Conservation (phyloP, 2,888 invertebrate species). For the Chrysina gloriosa region DNA sequence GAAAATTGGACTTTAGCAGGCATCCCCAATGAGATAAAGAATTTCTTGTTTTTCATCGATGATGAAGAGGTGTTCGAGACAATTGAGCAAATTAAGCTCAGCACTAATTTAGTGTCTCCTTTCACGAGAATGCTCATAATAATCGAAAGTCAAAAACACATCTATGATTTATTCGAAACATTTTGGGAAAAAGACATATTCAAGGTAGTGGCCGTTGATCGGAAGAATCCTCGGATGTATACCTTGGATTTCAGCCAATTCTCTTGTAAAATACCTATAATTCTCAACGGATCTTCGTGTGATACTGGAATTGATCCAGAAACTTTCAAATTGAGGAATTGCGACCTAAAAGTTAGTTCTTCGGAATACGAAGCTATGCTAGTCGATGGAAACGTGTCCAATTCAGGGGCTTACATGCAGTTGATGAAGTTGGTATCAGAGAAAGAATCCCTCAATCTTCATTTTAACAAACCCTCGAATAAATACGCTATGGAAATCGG, state of each 20-base stretch:
- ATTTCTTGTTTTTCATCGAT: slow-evolving; percentile 7
- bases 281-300: not conserved
- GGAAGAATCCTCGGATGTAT: not conserved
- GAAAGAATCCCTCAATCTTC: slow-evolving; percentile 27
- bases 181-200: slow-evolving; percentile 26
- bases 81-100: not conserved
- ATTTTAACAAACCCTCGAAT: slow-evolving; percentile 27
- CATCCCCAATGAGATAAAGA: slow-evolving; percentile 5
- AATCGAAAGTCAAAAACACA: not conserved
- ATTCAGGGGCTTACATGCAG: slow-evolving; percentile 17
- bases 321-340: slow-evolving; percentile 22
- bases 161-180: not conserved
- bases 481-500: slow-evolving; percentile 24
- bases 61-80: not conserved
- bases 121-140: slow-evolving; percentile 6
- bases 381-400: slow-evolving; percentile 23
- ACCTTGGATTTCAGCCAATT: slow-evolving; percentile 25
- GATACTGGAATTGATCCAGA: not conserved
- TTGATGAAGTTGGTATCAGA: slow-evolving; percentile 27
- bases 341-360: slow-evolving; percentile 18
- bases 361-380: slow-evolving; percentile 24
- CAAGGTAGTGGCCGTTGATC: not conserved
- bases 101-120: not conserved
- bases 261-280: slow-evolving; percentile 11
- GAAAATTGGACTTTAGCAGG: not conserved